Evolutionary conservation across 2,113 vertebrate species (phyloP).

Genomic region (Ailuropoda melanoleuca): DNA sequence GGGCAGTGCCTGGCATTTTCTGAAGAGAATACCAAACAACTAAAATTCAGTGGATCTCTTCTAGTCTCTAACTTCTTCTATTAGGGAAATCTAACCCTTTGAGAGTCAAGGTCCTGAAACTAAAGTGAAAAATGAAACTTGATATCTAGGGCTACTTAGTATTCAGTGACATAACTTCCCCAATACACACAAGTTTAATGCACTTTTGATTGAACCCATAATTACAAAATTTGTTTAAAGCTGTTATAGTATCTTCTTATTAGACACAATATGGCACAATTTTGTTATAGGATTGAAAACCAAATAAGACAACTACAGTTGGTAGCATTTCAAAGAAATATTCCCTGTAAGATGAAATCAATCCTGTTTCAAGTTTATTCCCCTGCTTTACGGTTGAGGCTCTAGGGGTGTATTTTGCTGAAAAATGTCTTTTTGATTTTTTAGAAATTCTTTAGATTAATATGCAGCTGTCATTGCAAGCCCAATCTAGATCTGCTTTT

Average conservation of each 20-base stretch:
- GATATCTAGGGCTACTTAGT: conserved; percentile 77
- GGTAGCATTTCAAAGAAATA: conserved; percentile 95
- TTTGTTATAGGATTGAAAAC: conserved; percentile 94
- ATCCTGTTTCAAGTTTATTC: conserved; percentile 97
- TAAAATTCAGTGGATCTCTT: neutral
- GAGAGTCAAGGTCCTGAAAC: conserved; percentile 25
- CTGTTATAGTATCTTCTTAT: conserved; percentile 92
- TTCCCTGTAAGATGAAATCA: conserved; percentile 98
- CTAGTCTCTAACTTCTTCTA: neutral
- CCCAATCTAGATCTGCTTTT: conserved; percentile 95
- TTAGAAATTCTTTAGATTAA: conserved; percentile 98
- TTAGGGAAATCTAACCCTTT: conserved; percentile 2
- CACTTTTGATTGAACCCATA: conserved; percentile 87
- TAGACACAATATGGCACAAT: conserved; percentile 97
- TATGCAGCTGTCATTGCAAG: conserved; percentile 99
- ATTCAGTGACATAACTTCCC: conserved; percentile 76
- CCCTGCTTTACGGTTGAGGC: conserved; percentile 90
- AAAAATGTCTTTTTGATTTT: conserved; percentile 97
- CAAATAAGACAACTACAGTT: conserved; percentile 93
- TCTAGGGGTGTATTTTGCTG: conserved; percentile 93
- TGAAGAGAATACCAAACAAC: neutral
- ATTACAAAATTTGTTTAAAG: conserved; percentile 97
- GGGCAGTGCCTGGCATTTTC: neutral
- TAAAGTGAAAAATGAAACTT: conserved; percentile 41
- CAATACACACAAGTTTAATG: conserved; percentile 82